phyloP scores from a whole-genome alignment of 2,113 vertebrate genomes.

The Lophius piscatorius region DNA sequence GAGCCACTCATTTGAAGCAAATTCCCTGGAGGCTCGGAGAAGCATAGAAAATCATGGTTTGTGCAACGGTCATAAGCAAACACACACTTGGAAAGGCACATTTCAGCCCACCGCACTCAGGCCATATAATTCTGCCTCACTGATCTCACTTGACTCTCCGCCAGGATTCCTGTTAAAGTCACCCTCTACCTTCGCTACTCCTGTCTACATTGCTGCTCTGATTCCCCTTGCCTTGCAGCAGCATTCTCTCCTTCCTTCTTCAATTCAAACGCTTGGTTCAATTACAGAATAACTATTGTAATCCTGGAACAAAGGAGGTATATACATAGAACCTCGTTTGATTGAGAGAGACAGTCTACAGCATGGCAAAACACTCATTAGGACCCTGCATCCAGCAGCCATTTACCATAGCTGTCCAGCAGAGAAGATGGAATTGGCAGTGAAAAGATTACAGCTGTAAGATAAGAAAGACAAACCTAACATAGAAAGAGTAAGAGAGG shows the following conservation, averaged over 20 bases:
- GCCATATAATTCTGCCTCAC: conserved; percentile 65
- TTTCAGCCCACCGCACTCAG: conserved; percentile 58
- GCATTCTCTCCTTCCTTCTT: conserved; percentile 14
- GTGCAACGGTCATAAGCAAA: conserved; percentile 30
- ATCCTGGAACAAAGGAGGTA: conserved; percentile 4
- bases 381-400: background rate
- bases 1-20: conserved; percentile 45
- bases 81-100: conserved; percentile 29
- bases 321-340: conserved; percentile 14
- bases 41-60: conserved; percentile 16
- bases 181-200: conserved; percentile 16
- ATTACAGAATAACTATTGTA: conserved; percentile 16
- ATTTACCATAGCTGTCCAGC: conserved; percentile 31
- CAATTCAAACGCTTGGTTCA: conserved; percentile 3
- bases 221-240: conserved; percentile 19
- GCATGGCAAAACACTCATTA: conserved; percentile 41
- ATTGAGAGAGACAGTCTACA: conserved; percentile 32
- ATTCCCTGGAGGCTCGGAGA: conserved; percentile 29
- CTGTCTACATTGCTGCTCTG: conserved; percentile 27
- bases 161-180: conserved; percentile 52
- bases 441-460: conserved; percentile 54
- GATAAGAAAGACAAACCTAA: conserved; percentile 62
- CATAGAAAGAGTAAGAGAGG: conserved; percentile 55
- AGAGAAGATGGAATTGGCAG: conserved; percentile 45
- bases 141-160: conserved; percentile 76